A percentile compares a stretch with the other conserved stretches of the same genome.
phyloP scores from a whole-genome alignment of 2,797 vertebrate genomes.

The Sternotherus odoratus region DNA sequence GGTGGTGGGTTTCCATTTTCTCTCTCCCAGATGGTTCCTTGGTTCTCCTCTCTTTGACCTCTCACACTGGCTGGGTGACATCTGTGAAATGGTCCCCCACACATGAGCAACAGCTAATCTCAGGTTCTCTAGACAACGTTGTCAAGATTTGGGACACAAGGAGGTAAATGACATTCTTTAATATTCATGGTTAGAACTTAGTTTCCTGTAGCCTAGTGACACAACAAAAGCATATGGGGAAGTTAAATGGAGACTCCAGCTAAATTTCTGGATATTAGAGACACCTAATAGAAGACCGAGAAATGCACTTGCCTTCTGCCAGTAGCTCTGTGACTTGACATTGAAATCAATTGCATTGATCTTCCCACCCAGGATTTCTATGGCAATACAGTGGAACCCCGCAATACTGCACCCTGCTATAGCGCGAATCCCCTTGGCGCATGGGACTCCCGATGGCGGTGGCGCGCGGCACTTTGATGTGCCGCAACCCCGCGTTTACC shows the following conservation, averaged over 20 bases:
- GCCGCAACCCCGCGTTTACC: too few species aligned
- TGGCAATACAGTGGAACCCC: too few species aligned
- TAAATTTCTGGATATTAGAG: neutral
- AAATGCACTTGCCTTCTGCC: neutral
- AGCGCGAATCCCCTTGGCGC: too few species aligned
- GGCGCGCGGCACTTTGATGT: too few species aligned
- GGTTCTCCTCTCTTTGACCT: conserved; percentile 93
- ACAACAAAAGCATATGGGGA: neutral
- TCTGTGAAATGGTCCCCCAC: conserved; percentile 94
- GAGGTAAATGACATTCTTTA: conserved; percentile 82
- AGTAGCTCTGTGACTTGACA: neutral
- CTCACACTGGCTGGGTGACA: conserved; percentile 97
- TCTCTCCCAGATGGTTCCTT: conserved; percentile 91
- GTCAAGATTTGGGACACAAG: conserved; percentile 98
- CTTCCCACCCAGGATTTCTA: neutral
- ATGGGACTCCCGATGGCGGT: too few species aligned
- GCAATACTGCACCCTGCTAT: too few species aligned
- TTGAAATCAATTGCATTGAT: neutral
- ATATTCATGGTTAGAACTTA: neutral
- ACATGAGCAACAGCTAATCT: conserved; percentile 94
- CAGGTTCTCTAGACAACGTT: conserved; percentile 95
- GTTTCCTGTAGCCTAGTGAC: neutral
- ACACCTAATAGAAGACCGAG: neutral
- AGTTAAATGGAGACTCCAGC: neutral
- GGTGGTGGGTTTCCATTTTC: neutral